A percentile compares a stretch with the other conserved stretches of the same genome.
These are phyloP conservation scores for Taurulus bubalis DNA, from an alignment of 2,113 vertebrate genomes.

Conservation along the genomic window DNA sequence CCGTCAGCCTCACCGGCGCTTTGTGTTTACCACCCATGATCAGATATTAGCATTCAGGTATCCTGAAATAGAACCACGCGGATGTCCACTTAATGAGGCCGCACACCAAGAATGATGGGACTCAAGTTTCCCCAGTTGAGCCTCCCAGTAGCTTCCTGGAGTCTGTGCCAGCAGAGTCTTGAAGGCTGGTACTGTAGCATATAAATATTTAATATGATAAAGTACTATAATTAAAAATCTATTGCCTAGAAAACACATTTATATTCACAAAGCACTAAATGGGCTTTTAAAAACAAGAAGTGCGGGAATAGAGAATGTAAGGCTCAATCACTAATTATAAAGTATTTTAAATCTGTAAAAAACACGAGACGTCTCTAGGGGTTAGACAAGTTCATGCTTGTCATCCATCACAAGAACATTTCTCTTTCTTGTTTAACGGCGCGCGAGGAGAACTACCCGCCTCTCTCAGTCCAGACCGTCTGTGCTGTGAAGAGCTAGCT, in stretches of 20 bases:
- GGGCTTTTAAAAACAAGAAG: neutral
- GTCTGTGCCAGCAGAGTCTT: neutral
- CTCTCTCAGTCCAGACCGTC: slow-evolving; percentile 33
- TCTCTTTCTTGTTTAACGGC: slow-evolving; percentile 34
- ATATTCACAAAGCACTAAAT: neutral
- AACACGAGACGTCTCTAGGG: neutral
- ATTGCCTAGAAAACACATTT: neutral
- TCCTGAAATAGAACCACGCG: neutral
- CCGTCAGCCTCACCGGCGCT: neutral
- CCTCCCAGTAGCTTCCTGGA: neutral
- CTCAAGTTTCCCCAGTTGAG: neutral
- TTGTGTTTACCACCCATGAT: neutral
- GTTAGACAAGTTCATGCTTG: neutral
- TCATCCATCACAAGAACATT: slow-evolving; percentile 9
- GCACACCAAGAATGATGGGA: neutral
- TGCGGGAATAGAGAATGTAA: neutral
- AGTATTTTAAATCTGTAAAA: neutral
- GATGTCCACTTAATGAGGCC: neutral
- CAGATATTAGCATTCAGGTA: neutral
- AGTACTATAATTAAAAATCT: neutral
- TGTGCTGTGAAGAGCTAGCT: slow-evolving; percentile 37
- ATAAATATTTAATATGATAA: neutral
- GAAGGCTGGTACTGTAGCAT: neutral
- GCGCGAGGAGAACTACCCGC: slow-evolving; percentile 1
- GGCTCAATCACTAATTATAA: neutral